Base-by-base conservation (phyloP, 2,797 vertebrate species). In the Gallinago nigripennis region DNA sequence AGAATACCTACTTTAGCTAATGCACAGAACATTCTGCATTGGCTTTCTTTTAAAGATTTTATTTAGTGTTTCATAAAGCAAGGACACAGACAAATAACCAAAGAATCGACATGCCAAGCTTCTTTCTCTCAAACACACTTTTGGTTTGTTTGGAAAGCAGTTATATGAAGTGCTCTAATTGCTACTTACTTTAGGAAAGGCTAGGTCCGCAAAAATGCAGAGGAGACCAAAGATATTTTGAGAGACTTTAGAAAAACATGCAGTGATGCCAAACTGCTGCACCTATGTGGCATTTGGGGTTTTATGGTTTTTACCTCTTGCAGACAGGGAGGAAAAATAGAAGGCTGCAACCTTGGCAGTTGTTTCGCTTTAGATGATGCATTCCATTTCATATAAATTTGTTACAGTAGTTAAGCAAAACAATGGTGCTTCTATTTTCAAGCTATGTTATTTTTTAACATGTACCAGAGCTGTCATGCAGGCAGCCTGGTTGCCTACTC, bases 341-440 rank as follows among this genome's bases (percentile, higher is more conserved):
- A 92, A 82, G 14, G 4, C 82, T 88, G 75, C 61, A 90, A 68
- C 60, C 24, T 50, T 76, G 72, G 63, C 81, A 94, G 95, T 85
- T 86, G 37, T 65, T 95, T 96, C 76, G 85, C 70, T 91, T 95
- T 71, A 84, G 79, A 88, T 77, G 90, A 73, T 94, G 82, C 91
- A 95, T 98, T 98, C 95, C 88, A 66, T 92, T 97, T 97, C 78
- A 94, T 96, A 95, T 91, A 96, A 86, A 97, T 95, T 97, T 88
- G 95, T 91, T 96, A 96, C 94, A 97, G 96, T 95, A 97, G 92
- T 97, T 97, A 97, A 94, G 77, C 69, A 91, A 97, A 98, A 98
- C 97, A 98, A 98, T 97, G 92, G 89, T 13, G n/a, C 95, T 97
- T 97, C 96, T 98, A 97, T 98, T 98, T 97, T 95, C 94, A 94